phyloP scores from a whole-genome alignment of 2,113 vertebrate species.

The Enhydra lutris region DNA sequence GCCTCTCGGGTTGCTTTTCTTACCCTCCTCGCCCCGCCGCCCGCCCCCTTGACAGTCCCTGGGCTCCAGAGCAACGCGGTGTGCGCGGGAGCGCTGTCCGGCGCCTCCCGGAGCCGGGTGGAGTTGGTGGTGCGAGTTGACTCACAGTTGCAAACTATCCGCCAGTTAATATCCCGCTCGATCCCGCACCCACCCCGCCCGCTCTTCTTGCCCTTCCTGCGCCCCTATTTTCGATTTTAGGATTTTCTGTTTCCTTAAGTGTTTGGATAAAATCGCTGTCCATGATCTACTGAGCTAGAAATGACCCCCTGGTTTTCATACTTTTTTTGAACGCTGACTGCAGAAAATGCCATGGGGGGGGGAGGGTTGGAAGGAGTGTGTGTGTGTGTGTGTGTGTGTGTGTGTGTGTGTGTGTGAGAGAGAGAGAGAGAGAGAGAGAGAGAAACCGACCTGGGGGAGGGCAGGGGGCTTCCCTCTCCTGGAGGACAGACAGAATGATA shows the following conservation, averaged over 20 bases:
- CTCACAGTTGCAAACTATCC: neutral
- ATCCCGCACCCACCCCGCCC: neutral
- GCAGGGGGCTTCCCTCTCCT: conserved; percentile 33
- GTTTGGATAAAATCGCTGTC: neutral
- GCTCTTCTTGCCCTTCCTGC: neutral
- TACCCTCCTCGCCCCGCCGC: neutral
- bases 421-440: neutral
- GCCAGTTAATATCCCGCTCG: neutral
- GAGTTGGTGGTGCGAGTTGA: neutral
- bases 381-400: neutral
- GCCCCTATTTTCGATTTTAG: neutral
- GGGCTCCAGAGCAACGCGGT: rapidly evolving
- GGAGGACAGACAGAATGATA: conserved; percentile 66
- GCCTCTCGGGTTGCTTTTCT: neutral
- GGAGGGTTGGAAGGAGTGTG: neutral
- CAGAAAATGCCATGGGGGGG: neutral
- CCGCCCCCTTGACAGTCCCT: neutral
- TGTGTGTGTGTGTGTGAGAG: neutral
- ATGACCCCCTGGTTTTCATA: neutral
- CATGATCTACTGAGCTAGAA: neutral
- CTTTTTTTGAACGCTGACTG: neutral
- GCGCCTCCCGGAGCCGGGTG: neutral
- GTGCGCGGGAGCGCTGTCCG: rapidly evolving
- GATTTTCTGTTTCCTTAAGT: neutral
- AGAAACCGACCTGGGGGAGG: neutral